Base-by-base conservation (phyloP, 2,797 vertebrate genomes). In the Xenopus petersii region DNA sequence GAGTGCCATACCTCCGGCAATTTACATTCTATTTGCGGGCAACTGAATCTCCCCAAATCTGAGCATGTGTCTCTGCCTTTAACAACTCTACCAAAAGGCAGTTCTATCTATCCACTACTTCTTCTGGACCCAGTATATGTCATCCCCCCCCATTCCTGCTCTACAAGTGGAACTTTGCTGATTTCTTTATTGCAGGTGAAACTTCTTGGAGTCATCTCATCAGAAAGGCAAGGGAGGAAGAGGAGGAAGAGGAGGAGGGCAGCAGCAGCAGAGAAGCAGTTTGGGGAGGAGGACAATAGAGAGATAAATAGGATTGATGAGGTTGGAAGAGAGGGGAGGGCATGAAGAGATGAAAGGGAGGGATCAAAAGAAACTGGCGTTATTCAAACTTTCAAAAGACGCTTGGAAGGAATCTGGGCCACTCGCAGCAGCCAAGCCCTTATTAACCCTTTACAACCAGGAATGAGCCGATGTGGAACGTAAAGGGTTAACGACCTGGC, bases 321-420 rank as follows among this genome's bases (percentile, higher is more conserved):
- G 36, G 36, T 42, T 42, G 36, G 36, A 42, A 79, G 82, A 82
- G 86, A 67, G 80, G 79, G 79, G 77, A 17, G 60, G 69, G 30
- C 80, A 74, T 75, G 80, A 55, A 33, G 3, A 58, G 30, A 69
- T 69, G 67, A 48, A 49, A 49, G 55, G 55, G 67, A 55, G 6
- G 58, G 64, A 67, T 72, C 48, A 68, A 77, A 42, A 77, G 75
- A 13, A 26, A 69, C 7, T 17, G 12, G 71, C 71, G 67, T 69
- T 69, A 73, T 78, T 78, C 60, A 78, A 78, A 73, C 60, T 78
- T 69, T 73, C 61, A 73, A 73, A 73, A 78, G 71, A 59, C 69
- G 61, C 60, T 36, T 12, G 10, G 21, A 63, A 26, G 61, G 30
- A 63, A 63, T 63, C 61, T 63, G 17, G 55, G 26, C 10, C 61